A percentile compares a stretch with the other conserved stretches of the same genome.
Evolutionary conservation across 2,888 invertebrate genomes (phyloP).

Genomic region (Pyrocoelia pectoralis): DNA sequence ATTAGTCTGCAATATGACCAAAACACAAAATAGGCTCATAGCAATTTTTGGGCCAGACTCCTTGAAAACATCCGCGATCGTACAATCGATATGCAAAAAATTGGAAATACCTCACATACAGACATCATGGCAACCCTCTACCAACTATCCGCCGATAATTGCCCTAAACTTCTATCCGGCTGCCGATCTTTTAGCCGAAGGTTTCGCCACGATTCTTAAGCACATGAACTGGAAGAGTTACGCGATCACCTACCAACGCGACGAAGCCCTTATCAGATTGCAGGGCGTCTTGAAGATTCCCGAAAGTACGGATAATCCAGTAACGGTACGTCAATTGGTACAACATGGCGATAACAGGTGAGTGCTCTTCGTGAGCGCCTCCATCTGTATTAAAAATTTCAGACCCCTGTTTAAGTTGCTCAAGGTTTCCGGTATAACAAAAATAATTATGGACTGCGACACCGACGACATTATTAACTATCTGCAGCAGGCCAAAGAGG

Average conservation of each 20-base stretch:
- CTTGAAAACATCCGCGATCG: slow-evolving; percentile 71
- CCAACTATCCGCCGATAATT: slow-evolving; percentile 36
- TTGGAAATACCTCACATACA: slow-evolving; percentile 88
- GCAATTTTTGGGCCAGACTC: slow-evolving; percentile 85
- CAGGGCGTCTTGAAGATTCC: slow-evolving; percentile 81
- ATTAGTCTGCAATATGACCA: slow-evolving; percentile 41
- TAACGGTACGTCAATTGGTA: slow-evolving; percentile 71
- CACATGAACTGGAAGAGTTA: slow-evolving; percentile 79
- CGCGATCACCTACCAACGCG: slow-evolving; percentile 80
- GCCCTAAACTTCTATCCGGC: slow-evolving; percentile 76
- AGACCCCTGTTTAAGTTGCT: slow-evolving; percentile 79
- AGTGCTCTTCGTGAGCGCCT: neutral
- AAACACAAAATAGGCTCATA: slow-evolving; percentile 65
- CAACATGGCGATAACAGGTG: slow-evolving; percentile 46
- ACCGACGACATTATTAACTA: slow-evolving; percentile 67
- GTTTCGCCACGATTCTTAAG: slow-evolving; percentile 71
- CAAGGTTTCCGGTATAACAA: slow-evolving; percentile 73
- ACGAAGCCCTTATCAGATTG: slow-evolving; percentile 76
- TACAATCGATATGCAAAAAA: slow-evolving; percentile 83
- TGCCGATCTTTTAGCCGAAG: slow-evolving; percentile 69
- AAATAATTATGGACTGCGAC: slow-evolving; percentile 80
- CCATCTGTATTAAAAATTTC: slow-evolving; percentile 40
- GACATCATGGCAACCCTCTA: slow-evolving; percentile 71
- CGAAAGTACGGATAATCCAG: slow-evolving; percentile 66
- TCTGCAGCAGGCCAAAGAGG: slow-evolving; percentile 76